Evolutionary conservation across 92 coral and sea anemone species (phyloP).

Genomic region (Siderastrea siderea): DNA sequence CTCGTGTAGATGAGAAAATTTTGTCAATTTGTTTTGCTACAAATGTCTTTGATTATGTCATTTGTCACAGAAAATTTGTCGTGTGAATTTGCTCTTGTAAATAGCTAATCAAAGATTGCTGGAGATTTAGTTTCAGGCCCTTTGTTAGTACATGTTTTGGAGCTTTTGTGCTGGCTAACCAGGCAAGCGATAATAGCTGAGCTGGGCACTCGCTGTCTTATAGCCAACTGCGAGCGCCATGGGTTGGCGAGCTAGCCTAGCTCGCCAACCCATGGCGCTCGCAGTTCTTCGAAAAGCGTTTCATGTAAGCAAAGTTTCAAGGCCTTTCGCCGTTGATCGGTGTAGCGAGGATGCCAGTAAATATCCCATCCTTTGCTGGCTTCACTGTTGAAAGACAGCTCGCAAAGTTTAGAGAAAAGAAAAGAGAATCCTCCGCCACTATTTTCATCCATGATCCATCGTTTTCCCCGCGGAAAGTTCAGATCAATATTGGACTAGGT

Average conservation of each 20-base stretch:
- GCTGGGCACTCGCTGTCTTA: too few species aligned
- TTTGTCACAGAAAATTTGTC: too few species aligned
- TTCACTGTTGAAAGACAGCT: constrained; percentile 75
- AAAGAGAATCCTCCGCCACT: constrained; percentile 57
- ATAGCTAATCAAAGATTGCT: too few species aligned
- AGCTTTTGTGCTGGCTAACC: too few species aligned
- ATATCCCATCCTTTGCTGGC: constrained; percentile 69
- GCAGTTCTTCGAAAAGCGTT: constrained; percentile 76
- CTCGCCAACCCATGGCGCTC: constrained; percentile 85
- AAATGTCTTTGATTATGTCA: too few species aligned
- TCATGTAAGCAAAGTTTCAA: constrained; percentile 73
- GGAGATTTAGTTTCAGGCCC: too few species aligned
- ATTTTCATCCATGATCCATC: constrained; percentile 78
- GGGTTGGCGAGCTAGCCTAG: constrained; percentile 62
- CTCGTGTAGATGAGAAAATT: too few species aligned
- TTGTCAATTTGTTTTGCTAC: too few species aligned
- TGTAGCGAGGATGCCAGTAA: constrained; percentile 77
- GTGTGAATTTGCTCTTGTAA: too few species aligned
- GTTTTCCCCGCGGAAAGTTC: constrained; percentile 48
- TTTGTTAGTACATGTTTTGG: too few species aligned
- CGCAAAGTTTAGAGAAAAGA: constrained; percentile 85
- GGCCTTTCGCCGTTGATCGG: constrained; percentile 50
- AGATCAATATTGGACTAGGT: neutral
- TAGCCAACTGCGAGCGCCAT: constrained; percentile 85
- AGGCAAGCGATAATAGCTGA: too few species aligned